Evolutionary conservation across 2,888 invertebrate genomes (phyloP).

Genomic region (Nomada ferruginata): DNA sequence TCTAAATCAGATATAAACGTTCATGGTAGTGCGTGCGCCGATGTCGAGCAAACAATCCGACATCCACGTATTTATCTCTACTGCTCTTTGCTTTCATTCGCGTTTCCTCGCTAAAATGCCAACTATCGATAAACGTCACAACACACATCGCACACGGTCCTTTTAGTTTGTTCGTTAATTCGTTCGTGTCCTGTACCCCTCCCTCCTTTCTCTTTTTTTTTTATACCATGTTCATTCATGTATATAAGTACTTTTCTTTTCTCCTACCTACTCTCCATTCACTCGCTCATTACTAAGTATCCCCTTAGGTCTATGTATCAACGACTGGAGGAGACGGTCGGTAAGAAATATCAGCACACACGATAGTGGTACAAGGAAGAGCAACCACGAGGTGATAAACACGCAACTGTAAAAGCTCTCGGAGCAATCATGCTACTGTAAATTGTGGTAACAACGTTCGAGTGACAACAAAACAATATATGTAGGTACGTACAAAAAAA

Average conservation of each 20-base stretch:
- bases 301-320: conserved; percentile 32
- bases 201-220: not conserved
- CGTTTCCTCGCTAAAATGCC: not conserved
- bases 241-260: not conserved
- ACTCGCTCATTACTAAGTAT: conserved; percentile 40
- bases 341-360: conserved; percentile 58
- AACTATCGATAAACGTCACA: conserved; percentile 16
- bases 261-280: conserved; percentile 44
- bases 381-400: conserved; percentile 59
- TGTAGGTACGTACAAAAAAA: conserved; percentile 48
- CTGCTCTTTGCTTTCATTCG: not conserved
- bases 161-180: not conserved
- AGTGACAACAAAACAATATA: conserved; percentile 52
- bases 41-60: conserved; percentile 13
- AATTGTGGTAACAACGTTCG: conserved; percentile 58
- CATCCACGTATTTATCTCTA: not conserved
- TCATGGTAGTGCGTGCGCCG: conserved; percentile 60
- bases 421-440: conserved; percentile 66
- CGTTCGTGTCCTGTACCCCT: not conserved
- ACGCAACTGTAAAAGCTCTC: conserved; percentile 58
- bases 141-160: too few species aligned
- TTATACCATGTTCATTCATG: not conserved
- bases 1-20: conserved; percentile 82
- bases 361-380: conserved; percentile 57
- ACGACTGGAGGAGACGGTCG: conserved; percentile 51